Conservation (phyloP, 2,888 invertebrate species). For the Nephrotoma flavescens region DNA sequence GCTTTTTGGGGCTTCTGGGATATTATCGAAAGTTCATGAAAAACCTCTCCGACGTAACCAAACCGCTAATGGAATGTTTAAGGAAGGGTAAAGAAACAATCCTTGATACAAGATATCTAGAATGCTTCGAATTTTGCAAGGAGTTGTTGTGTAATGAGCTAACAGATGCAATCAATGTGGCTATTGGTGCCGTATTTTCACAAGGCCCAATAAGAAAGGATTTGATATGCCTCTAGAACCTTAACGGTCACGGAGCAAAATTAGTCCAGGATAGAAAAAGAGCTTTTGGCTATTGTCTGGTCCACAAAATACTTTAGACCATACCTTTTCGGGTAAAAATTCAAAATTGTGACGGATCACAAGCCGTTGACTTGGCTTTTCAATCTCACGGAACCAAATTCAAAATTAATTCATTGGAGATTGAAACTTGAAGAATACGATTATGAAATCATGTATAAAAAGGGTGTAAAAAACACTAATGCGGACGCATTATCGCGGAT, state of each 20-base stretch:
- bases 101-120: neutral
- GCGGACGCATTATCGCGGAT: too few species aligned
- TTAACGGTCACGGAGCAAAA: neutral
- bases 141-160: neutral
- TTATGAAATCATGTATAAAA: too few species aligned
- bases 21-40: neutral
- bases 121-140: neutral
- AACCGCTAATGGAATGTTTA: neutral
- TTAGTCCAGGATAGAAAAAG: neutral
- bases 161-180: neutral
- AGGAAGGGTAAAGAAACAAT: neutral
- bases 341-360: too few species aligned
- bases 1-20: neutral
- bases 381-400: too few species aligned
- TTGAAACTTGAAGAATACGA: too few species aligned
- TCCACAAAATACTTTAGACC: too few species aligned
- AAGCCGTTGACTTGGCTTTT: too few species aligned
- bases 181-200: neutral
- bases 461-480: too few species aligned
- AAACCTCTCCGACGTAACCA: too few species aligned
- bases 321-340: too few species aligned
- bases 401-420: too few species aligned
- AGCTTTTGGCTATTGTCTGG: neutral
- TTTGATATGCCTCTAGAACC: too few species aligned
- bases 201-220: neutral